Evolutionary conservation across 2,113 vertebrate species (phyloP), one percentile per base, ranked within the genome.

Genomic region (Indicator maculatus): DNA sequence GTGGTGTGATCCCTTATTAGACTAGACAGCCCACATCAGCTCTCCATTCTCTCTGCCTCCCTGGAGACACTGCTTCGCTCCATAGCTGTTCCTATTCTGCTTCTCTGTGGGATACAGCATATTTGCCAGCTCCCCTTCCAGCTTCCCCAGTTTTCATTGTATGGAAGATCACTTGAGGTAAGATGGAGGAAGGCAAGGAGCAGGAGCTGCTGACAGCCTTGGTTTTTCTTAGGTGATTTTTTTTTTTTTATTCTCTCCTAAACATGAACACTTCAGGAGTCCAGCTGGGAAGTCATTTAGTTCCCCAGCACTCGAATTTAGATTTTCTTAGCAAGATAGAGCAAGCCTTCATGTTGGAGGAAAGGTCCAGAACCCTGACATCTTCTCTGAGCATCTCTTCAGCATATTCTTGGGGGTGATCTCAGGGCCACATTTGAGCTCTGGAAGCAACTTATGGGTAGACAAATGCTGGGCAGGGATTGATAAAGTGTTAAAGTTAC

Each of bases 1-100:
- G 90, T 96, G 96, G 97, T 96, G 97, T 96, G 90, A 97, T 97
- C 94, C 96, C 97, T 98, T 98, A 98, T 98, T 98, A 96, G 98
- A 98, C 93, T 83, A 97, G 98, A 98, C 98, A 98, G 98, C 98
- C 97, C 90, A 97, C 95, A 96, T 91, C 86, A 92, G 96, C 95
- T 96, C 91, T 95, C 76, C 92, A 69, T 93, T 94, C 92, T 85
- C 84, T 78, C 80, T 56, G 86, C 83, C 79, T 97, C 96, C 95
- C 95, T 24, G 26, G 94, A 88, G 95, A 95, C 81, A 23, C 81
- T 64, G 78, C 85, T 85, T 91, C 23, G 38, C 91, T 96, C 94
- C 81, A 71, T 78, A 86, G 89, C 91, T 96, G 92, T 89, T 96
- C 88, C 88, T 87, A 58, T 96, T 96, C 96, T 95, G 61, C 93